Evolutionary conservation across 2,888 invertebrate genomes (phyloP), one percentile per base, ranked within the genome.

Genomic region (Drosophila rellima): DNA sequence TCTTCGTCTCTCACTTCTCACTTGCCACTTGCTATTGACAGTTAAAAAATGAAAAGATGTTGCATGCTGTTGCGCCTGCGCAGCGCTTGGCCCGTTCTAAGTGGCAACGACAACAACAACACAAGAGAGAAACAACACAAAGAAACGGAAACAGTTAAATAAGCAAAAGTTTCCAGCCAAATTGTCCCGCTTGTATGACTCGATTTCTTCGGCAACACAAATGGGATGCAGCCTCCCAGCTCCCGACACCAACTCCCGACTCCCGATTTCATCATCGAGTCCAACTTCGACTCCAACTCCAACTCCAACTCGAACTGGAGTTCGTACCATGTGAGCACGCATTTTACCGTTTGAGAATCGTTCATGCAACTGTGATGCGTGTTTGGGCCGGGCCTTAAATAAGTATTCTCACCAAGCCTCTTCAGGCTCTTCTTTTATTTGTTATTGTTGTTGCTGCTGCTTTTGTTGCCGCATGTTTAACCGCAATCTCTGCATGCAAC

Each of bases 101-200:
- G 68, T 72, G 71, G 76, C 74, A 54, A 13, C 39, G 29, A 8
- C 56, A 37, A 39, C 47, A 37, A 8, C 29, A 39, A 29, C n/a
- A 42, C 68, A 64, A 50, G 18, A 54, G 18, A n/a, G 17, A 26
- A 26, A 50, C n/a, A n/a, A n/a, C 20, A 20, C 66, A 60, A 68
- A 75, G 72, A 70, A 73, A 70, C 56, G 61, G 72, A 72, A 78
- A 84, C 82, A 82, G 84, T 83, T 80, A 83, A 83, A 83, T 82
- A 84, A 83, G 84, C 84, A 84, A 83, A 83, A 83, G 84, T 83
- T 78, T 66, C 55, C 77, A 72, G 59, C 70, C 71, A 18, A 29
- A 17, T 57, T 59, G 59, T 66, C 57, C 63, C 62, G 71, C 64
- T 64, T 50, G 39, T 75, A 61, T 68, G 77, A 74, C 78, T 77